Evolutionary conservation across 2,888 invertebrate species (phyloP), one percentile per base, ranked within the genome.

Genomic region (Incurvaria masculella): DNA sequence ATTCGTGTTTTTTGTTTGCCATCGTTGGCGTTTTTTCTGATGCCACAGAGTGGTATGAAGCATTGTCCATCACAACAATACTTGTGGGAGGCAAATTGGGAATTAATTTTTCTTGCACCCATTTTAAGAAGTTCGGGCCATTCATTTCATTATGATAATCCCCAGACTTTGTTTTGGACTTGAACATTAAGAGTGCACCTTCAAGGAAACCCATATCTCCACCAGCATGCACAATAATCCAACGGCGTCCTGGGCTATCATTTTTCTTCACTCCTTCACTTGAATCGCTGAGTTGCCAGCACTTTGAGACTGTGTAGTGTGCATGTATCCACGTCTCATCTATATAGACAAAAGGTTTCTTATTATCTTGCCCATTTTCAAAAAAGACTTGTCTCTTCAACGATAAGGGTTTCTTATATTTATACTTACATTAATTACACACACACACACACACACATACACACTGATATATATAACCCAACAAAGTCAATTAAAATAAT

Each of bases 101-200:
- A 11, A 44, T 11, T 2, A 23, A 17, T 17, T 44, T 20, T 23
- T 44, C 21, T 14, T 16, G 17, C 5, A 44, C 14, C 44, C 44
- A 44, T 44, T 44, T 44, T 17, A 4, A 20, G 11, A 44, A 44
- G 20, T 44, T 44, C 19, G 3, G 20, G 2, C 21, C 21, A 11
- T 44, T 44, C 44, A 44, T 44, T n/a, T 44, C n/a, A 17, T 44
- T 21, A 21, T 44, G 44, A 44, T 44, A 44, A 17, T 44, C 44
- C 17, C 23, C 16, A 4, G 21, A n/a, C 20, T 44, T 44, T n/a
- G 23, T 44, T 16, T 21, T 44, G n/a, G 44, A 11, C 20, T 44
- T 19, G 11, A 44, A 44, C 23, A 44, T 26, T 19, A 44, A 21
- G 23, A 44, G 23, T 20, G 44, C 44, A n/a, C 26, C 26, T 2